Percentiles rank a stretch among this genome's conserved stretches.
These are phyloP conservation scores for Anabas testudineus DNA, from an alignment of 2,797 vertebrate species.

Conservation along the genomic window DNA sequence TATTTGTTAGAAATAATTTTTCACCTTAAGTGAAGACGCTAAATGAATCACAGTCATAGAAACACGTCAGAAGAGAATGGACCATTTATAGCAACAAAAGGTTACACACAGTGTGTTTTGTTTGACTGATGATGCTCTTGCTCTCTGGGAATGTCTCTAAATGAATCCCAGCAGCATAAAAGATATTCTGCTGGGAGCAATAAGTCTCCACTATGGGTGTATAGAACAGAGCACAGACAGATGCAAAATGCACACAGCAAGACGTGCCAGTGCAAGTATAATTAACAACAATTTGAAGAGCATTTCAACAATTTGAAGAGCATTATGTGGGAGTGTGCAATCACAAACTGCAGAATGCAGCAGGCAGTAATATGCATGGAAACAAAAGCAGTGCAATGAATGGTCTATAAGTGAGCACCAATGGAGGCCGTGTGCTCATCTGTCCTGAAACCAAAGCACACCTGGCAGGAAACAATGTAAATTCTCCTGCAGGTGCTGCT, in stretches of 20 bases:
- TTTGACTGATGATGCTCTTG: conserved; percentile 11
- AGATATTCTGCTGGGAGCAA: conserved; percentile 13
- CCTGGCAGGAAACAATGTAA: too few relatives aligned
- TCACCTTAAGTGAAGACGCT: neutral
- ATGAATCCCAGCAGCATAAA: conserved; percentile 8
- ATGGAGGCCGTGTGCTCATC: neutral
- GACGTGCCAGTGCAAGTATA: neutral
- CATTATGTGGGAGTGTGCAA: neutral
- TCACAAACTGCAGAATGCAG: neutral
- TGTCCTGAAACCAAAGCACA: neutral
- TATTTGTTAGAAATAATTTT: neutral
- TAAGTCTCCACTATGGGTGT: neutral
- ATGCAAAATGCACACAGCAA: neutral
- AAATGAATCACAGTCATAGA: conserved; percentile 9
- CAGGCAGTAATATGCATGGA: neutral
- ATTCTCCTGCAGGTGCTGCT: neutral
- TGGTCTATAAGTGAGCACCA: neutral
- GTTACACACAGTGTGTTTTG: neutral
- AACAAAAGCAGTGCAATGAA: neutral
- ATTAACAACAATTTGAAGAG: neutral
- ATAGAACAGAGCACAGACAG: neutral
- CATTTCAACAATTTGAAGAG: neutral
- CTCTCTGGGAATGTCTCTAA: conserved; percentile 13
- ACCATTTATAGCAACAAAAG: neutral
- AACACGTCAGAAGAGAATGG: conserved; percentile 8